Conservation (phyloP, 2,797 vertebrate species). For the Pseudomugil gertrudae region DNA sequence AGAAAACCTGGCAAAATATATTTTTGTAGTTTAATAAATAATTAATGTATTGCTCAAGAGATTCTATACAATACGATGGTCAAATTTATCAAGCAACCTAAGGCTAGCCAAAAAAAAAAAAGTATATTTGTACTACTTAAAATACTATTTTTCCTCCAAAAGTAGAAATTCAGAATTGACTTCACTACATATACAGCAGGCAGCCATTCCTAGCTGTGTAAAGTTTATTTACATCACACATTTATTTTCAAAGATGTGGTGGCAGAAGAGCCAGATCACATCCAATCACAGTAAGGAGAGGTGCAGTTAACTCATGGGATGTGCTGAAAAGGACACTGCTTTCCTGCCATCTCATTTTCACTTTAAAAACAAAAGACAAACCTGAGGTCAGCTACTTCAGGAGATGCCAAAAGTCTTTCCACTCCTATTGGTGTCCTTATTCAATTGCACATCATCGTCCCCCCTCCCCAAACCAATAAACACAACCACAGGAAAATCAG, state of each 20-base stretch:
- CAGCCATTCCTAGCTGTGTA: slow-evolving; percentile 42
- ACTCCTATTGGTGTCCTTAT: slow-evolving; percentile 45
- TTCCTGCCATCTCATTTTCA: slow-evolving; percentile 2
- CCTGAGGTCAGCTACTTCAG: slow-evolving; percentile 63
- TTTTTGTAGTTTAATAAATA: slow-evolving; percentile 56
- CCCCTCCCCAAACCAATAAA: slow-evolving; percentile 71
- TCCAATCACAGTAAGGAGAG: slow-evolving; percentile 44
- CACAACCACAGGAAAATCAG: slow-evolving; percentile 80
- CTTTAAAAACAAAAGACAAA: slow-evolving; percentile 5
- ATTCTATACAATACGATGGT: slow-evolving; percentile 50
- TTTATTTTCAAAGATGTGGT: slow-evolving; percentile 56
- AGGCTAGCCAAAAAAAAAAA: slow-evolving; percentile 42
- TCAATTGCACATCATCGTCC: slow-evolving; percentile 60
- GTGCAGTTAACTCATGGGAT: not conserved
- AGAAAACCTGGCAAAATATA: slow-evolving; percentile 57
- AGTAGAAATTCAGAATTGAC: slow-evolving; percentile 65
- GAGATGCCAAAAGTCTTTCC: slow-evolving; percentile 40
- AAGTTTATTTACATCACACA: slow-evolving; percentile 70
- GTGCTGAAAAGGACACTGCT: not conserved
- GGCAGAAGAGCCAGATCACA: slow-evolving; percentile 23
- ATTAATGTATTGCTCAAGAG: slow-evolving; percentile 66
- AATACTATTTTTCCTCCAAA: slow-evolving; percentile 59
- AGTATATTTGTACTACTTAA: slow-evolving; percentile 41
- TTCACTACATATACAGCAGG: slow-evolving; percentile 52
- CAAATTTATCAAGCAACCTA: slow-evolving; percentile 45